A percentile compares a stretch with the other conserved stretches of the same genome.
Evolutionary conservation across 1,140 invertebrate genomes (phyloP).

Genomic region (Plectrocnemia conspersa): DNA sequence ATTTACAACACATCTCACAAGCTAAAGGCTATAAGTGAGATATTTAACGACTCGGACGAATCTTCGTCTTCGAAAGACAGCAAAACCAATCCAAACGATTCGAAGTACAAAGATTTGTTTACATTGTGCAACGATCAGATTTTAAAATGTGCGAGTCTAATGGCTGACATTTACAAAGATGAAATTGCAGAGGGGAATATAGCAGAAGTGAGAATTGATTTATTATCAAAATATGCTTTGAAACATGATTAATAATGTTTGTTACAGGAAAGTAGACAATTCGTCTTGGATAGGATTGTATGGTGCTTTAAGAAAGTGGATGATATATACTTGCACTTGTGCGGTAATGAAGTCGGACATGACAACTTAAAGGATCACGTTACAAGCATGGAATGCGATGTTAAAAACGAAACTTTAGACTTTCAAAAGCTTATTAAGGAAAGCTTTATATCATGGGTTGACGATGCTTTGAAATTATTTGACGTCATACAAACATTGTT

Average conservation of each 20-base stretch:
- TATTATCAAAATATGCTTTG: conserved; percentile 1
- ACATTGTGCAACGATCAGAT: conserved; percentile 27
- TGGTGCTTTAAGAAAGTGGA: conserved; percentile 31
- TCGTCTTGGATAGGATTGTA: conserved; percentile 21
- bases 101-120: conserved; percentile 16
- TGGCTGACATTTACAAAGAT: conserved; percentile 31
- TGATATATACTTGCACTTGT: not conserved
- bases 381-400: conserved; percentile 10
- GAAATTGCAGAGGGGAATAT: conserved; percentile 21
- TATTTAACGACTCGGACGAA: not conserved
- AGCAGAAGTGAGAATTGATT: conserved; percentile 21
- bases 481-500: conserved; percentile 28
- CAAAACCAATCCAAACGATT: not conserved
- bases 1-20: conserved; percentile 5
- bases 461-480: conserved; percentile 27
- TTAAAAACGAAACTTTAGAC: too few relatives aligned
- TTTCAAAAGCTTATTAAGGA: too few relatives aligned
- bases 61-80: not conserved
- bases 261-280: conserved; percentile 28
- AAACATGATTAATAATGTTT: conserved; percentile 4
- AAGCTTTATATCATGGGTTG: conserved; percentile 30
- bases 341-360: too few relatives aligned
- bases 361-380: too few relatives aligned
- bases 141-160: conserved; percentile 26
- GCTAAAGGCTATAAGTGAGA: conserved; percentile 1